A percentile compares a stretch with the other conserved stretches of the same genome.
phyloP scores from a whole-genome alignment of 2,888 invertebrate genomes.

The Panopea generosa region DNA sequence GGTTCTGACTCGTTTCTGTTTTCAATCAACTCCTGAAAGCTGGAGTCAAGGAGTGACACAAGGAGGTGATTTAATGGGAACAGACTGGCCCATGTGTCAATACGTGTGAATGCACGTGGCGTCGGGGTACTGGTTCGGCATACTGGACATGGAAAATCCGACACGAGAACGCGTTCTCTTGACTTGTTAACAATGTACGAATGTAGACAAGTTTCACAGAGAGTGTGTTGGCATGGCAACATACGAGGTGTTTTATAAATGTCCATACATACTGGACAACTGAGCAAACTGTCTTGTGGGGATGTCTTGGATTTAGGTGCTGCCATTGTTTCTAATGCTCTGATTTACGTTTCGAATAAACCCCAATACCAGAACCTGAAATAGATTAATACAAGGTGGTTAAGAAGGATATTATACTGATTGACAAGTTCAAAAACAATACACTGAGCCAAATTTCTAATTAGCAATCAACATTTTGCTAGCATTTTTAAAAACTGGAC shows the following conservation, averaged over 20 bases:
- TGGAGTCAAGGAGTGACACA: slow-evolving; percentile 56
- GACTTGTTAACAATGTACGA: slow-evolving; percentile 63
- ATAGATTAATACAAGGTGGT: no score
- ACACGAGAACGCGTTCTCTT: slow-evolving; percentile 56
- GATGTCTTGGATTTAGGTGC: slow-evolving; percentile 37
- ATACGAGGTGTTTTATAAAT: slow-evolving; percentile 61
- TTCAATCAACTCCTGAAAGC: slow-evolving; percentile 50
- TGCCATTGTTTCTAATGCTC: slow-evolving; percentile 51
- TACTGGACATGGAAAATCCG: slow-evolving; percentile 61
- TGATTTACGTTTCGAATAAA: no score
- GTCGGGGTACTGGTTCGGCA: slow-evolving; percentile 59
- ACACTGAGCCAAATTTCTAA: no score
- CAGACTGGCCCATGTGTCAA: slow-evolving; percentile 58
- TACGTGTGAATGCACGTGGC: slow-evolving; percentile 61
- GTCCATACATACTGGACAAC: slow-evolving; percentile 63
- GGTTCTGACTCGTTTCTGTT: slow-evolving; percentile 14
- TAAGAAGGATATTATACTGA: no score
- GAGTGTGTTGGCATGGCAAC: slow-evolving; percentile 62
- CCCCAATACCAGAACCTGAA: no score
- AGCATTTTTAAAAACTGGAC: no score
- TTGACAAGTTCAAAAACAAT: no score
- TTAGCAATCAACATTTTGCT: no score
- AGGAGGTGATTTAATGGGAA: slow-evolving; percentile 60
- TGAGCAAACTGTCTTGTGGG: slow-evolving; percentile 56
- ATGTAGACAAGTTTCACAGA: slow-evolving; percentile 61